Conservation (phyloP, 53 echinoderm and acorn worm species). For the Henricia sp. region DNA sequence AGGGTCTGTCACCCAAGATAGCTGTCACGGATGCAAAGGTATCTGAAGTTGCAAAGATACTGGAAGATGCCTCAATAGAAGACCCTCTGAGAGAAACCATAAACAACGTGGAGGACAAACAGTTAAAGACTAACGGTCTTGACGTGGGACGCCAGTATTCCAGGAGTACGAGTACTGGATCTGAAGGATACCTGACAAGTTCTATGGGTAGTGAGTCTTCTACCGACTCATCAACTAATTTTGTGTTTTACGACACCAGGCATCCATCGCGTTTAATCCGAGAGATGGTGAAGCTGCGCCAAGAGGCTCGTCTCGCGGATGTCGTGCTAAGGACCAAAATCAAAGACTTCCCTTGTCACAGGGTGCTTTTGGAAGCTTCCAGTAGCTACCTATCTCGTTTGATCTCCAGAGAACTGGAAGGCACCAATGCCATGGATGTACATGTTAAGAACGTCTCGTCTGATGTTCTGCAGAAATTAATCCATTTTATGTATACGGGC, state of each 20-base stretch:
- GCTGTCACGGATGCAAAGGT: constrained; percentile 4
- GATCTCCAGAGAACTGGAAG: constrained; percentile 74
- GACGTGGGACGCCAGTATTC: constrained; percentile 24
- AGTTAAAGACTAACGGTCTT: constrained; percentile 23
- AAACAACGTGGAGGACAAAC: not conserved
- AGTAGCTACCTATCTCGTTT: constrained; percentile 74
- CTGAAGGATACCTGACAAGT: constrained; percentile 59
- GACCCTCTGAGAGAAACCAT: not conserved
- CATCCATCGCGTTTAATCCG: constrained; percentile 77
- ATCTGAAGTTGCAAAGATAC: constrained; percentile 26
- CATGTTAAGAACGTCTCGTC: constrained; percentile 78
- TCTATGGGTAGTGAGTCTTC: constrained; percentile 76
- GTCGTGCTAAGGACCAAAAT: constrained; percentile 84
- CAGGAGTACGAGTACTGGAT: constrained; percentile 57
- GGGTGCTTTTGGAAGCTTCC: constrained; percentile 81
- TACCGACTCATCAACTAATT: constrained; percentile 56
- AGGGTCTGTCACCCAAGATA: constrained; percentile 22
- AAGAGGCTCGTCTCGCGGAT: constrained; percentile 80
- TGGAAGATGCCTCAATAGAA: constrained; percentile 1
- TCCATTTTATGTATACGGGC: constrained; percentile 85
- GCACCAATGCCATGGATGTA: constrained; percentile 84
- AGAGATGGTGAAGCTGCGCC: constrained; percentile 78
- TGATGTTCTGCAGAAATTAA: constrained; percentile 85
- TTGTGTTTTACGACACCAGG: constrained; percentile 70
- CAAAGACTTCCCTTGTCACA: constrained; percentile 87